Conservation (phyloP, 2,113 vertebrate species). For the Promerops cafer region DNA sequence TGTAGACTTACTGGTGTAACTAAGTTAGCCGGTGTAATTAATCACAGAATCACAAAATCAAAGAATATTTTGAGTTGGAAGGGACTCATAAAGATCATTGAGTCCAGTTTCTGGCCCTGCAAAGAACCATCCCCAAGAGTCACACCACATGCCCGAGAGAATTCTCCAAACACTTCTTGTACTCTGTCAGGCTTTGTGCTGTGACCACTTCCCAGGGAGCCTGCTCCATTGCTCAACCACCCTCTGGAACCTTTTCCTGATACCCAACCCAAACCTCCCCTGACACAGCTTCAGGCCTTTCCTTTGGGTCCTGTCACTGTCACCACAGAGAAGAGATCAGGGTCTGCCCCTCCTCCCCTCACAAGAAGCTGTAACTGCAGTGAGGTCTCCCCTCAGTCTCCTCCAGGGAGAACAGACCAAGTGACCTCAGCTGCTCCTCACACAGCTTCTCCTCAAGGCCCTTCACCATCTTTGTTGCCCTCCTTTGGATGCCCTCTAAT, state of each 20-base stretch:
- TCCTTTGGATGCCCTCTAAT: background rate
- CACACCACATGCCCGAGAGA: background rate
- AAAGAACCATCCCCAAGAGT: background rate
- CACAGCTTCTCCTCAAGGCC: accelerated
- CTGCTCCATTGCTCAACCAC: accelerated
- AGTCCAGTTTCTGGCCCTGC: background rate
- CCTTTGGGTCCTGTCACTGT: accelerated
- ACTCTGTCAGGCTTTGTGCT: background rate
- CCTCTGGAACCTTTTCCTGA: background rate
- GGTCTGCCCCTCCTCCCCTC: background rate
- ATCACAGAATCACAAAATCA: background rate
- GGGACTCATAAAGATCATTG: background rate
- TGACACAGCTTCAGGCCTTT: accelerated
- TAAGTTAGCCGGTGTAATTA: background rate
- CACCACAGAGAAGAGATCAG: background rate
- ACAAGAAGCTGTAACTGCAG: background rate
- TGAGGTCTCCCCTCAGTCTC: background rate
- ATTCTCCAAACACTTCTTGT: background rate
- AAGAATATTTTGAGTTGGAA: background rate
- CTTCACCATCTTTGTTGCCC: background rate
- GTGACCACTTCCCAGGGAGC: background rate
- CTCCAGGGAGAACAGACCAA: background rate
- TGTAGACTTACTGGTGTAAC: background rate
- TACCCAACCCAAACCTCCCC: background rate
- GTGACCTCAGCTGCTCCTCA: background rate